Conservation (phyloP, 2,113 vertebrate species). For the Pampusana beccarii region DNA sequence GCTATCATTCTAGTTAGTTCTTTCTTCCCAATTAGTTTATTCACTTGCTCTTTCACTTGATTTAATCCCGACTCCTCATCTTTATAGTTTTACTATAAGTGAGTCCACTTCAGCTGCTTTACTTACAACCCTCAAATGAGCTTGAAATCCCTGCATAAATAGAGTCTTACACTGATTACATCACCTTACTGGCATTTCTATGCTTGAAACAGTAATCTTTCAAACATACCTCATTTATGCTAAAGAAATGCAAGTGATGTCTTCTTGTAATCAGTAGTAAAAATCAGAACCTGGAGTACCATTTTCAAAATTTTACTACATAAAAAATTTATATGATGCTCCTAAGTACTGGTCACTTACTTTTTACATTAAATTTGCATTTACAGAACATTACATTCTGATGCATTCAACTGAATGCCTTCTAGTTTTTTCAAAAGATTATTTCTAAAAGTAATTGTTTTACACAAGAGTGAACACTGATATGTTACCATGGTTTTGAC, state of each 20-base stretch:
- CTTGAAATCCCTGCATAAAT: neutral
- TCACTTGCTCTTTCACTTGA: neutral
- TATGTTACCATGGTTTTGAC: constrained; percentile 27
- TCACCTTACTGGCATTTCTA: neutral
- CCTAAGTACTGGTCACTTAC: neutral
- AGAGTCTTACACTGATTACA: neutral
- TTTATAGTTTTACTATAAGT: constrained; percentile 1
- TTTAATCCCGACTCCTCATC: neutral
- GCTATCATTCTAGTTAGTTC: neutral
- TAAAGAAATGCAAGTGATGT: neutral
- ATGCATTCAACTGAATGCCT: constrained; percentile 21
- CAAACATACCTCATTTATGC: neutral
- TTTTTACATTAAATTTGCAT: constrained; percentile 31
- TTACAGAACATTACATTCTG: constrained; percentile 16
- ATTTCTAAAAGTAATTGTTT: constrained; percentile 57
- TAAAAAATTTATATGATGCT: neutral
- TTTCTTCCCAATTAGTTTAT: neutral
- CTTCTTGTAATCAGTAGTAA: constrained; percentile 7
- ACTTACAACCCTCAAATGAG: neutral
- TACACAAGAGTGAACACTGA: constrained; percentile 14
- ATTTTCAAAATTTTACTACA: constrained; percentile 42
- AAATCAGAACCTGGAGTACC: neutral
- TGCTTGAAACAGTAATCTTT: neutral
- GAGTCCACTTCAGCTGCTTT: neutral
- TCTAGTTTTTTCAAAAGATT: constrained; percentile 56